Evolutionary conservation across 2,888 invertebrate species (phyloP).

Genomic region (Apamea crenata): DNA sequence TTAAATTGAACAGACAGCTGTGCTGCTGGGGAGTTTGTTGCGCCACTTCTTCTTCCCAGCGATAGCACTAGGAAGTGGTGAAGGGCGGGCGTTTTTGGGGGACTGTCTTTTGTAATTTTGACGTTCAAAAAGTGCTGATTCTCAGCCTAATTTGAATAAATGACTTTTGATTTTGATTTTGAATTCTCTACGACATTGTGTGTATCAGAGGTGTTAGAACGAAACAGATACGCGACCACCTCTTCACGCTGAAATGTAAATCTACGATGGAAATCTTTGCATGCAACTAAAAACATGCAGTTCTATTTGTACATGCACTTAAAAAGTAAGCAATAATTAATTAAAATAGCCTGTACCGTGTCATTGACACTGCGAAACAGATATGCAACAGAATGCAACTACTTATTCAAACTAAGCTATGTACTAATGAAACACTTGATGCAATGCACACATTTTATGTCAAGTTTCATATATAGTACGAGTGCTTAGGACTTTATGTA

Average conservation of each 20-base stretch:
- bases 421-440: constrained; percentile 6
- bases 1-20: too few species aligned
- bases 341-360: not conserved
- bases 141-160: too few species aligned
- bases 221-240: not conserved
- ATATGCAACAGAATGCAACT: not conserved
- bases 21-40: too few species aligned
- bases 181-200: not conserved
- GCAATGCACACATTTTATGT: constrained; percentile 11
- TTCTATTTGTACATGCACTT: not conserved
- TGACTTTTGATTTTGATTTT: too few species aligned
- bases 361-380: not conserved
- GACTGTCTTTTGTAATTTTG: too few species aligned
- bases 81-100: too few species aligned
- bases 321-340: not conserved
- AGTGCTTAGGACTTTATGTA: not conserved
- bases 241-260: not conserved
- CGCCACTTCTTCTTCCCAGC: too few species aligned
- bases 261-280: not conserved
- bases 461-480: not conserved
- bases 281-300: constrained; percentile 20
- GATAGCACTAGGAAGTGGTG: too few species aligned
- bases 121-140: too few species aligned
- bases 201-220: not conserved
- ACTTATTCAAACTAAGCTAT: not conserved